These are phyloP conservation scores for Polyergus mexicanus DNA, from an alignment of 1,140 invertebrate species.

Conservation along the genomic window DNA sequence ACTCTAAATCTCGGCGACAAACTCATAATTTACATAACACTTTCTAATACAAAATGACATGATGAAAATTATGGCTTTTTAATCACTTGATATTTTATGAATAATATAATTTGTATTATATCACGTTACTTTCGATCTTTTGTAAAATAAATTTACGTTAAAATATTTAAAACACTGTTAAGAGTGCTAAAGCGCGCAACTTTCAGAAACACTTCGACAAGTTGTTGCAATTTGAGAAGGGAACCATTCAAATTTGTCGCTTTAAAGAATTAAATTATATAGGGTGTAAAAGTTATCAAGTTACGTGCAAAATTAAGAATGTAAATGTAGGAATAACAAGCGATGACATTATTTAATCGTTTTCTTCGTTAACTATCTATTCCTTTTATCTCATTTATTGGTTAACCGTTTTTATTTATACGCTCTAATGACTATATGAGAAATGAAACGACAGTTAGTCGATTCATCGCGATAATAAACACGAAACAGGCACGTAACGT, in stretches of 20 bases:
- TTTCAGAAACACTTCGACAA: not conserved
- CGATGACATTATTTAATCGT: not conserved
- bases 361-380: too few relatives aligned
- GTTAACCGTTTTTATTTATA: too few relatives aligned
- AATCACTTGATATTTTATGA: not conserved
- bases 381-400: too few relatives aligned
- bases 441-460: slow-evolving; percentile 9
- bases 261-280: slow-evolving; percentile 11
- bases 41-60: not conserved
- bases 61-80: not conserved
- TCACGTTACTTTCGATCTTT: not conserved
- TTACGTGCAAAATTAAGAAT: slow-evolving; percentile 29
- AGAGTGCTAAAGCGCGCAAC: not conserved
- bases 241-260: not conserved
- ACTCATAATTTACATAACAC: slow-evolving; percentile 6
- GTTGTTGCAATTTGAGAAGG: not conserved
- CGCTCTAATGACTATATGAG: not conserved
- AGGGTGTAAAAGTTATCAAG: slow-evolving; percentile 7
- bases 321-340: slow-evolving; percentile 15
- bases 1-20: not conserved
- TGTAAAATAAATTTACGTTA: not conserved
- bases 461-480: slow-evolving; percentile 31
- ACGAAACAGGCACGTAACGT: slow-evolving; percentile 1
- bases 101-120: not conserved
- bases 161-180: not conserved